These are phyloP conservation scores for Rapana venosa DNA, from an alignment of 2,888 invertebrate species.

Conservation along the genomic window DNA sequence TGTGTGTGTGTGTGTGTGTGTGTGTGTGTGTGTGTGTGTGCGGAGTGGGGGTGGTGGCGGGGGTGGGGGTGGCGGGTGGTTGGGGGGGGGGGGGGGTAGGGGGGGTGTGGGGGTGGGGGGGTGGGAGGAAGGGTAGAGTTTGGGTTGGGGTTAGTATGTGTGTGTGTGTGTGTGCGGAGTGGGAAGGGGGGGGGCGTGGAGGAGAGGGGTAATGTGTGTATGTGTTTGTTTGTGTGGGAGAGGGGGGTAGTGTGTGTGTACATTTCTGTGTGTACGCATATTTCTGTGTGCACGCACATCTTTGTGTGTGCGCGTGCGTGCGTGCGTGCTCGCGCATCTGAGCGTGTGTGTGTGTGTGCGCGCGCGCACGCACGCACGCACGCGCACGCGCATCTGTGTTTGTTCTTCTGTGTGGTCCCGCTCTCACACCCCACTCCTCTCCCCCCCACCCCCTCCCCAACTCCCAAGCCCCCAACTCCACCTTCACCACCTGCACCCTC, in stretches of 20 bases:
- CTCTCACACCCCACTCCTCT: no score
- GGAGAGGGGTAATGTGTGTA: background rate
- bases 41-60: background rate
- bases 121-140: no score
- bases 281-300: background rate
- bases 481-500: no score
- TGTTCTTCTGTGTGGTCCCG: background rate
- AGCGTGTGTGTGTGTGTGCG: background rate
- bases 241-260: background rate
- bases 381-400: background rate
- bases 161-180: background rate
- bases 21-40: background rate
- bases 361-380: no score
- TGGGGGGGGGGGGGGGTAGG: background rate
- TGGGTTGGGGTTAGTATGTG: background rate
- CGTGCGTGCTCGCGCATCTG: background rate
- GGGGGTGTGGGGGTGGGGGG: background rate
- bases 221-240: background rate
- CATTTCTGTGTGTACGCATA: background rate
- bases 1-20: background rate
- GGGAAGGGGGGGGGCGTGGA: background rate
- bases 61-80: background rate
- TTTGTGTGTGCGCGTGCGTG: conserved; percentile 2
- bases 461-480: no score
- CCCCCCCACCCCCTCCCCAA: no score